Percentiles rank a stretch among this genome's conserved stretches.
Conservation (phyloP, 2,797 vertebrate species). For the Erpetoichthys calabaricus region DNA sequence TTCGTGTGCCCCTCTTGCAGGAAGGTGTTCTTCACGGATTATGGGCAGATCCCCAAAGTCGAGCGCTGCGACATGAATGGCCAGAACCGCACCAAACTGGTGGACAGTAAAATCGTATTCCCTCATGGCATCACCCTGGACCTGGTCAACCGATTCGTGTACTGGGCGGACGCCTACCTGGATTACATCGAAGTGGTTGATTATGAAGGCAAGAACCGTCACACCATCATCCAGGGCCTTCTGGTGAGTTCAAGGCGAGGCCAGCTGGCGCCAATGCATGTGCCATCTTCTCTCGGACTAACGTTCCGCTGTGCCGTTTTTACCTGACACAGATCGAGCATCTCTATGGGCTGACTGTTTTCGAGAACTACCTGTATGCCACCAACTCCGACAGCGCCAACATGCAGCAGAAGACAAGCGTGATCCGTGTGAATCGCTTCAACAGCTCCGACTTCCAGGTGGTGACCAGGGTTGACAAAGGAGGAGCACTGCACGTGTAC, state of each 20-base stretch:
- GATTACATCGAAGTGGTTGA: constrained; percentile 96
- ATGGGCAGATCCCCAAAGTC: constrained; percentile 85
- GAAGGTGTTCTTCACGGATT: constrained; percentile 94
- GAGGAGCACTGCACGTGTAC: constrained; percentile 84
- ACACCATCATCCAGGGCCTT: constrained; percentile 89
- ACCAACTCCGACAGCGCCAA: constrained; percentile 92
- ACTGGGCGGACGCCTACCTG: constrained; percentile 92
- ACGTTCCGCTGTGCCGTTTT: neutral
- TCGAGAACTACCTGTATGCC: constrained; percentile 94
- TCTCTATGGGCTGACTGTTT: constrained; percentile 83
- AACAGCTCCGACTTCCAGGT: constrained; percentile 90
- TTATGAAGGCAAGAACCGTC: constrained; percentile 92
- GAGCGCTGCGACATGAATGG: constrained; percentile 96
- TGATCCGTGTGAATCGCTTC: constrained; percentile 91
- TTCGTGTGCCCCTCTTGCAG: constrained; percentile 32
- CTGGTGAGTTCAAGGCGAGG: constrained; percentile 52
- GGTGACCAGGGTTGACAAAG: constrained; percentile 81
- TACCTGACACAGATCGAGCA: constrained; percentile 69
- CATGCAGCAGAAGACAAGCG: constrained; percentile 86
- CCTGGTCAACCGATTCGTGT: constrained; percentile 81
- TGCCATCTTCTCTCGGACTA: neutral
- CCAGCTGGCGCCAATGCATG: neutral
- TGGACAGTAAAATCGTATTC: constrained; percentile 93
- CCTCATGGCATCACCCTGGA: constrained; percentile 86
- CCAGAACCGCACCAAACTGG: constrained; percentile 90